Evolutionary conservation across 2,888 invertebrate species (phyloP), one percentile per base, ranked within the genome.

Genomic region (Mayetiola destructor): DNA sequence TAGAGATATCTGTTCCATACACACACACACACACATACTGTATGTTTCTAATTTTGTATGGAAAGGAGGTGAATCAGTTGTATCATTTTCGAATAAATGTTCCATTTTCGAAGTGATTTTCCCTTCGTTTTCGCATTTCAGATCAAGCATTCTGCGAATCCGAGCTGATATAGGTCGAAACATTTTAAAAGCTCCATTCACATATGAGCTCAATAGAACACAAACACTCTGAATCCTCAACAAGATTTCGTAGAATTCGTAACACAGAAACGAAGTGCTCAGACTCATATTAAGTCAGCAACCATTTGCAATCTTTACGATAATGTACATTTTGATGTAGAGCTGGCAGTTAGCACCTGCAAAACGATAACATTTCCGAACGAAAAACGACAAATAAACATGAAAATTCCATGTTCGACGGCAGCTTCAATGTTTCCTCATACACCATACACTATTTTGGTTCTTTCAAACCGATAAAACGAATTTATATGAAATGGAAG

Each of bases 331-430:
- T 53, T 30, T 55, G 55, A 21, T 36, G 55, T 55, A 36, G 21
- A 55, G 55, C 36, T 36, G 57, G 54, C 61, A 59, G 61, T 61
- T 61, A 61, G 59, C 61, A 61, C 61, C 61, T 60, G 60, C 59
- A 59, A 59, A 60, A 61, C 59, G 60, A 58, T 55, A 53, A 53
- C 53, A 61, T 57, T 57, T 56, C 30, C 58, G 59, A 59, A 58
- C 52, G 59, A 57, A 58, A n/a, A n/a, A n/a, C n/a, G n/a, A n/a
- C n/a, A n/a, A n/a, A n/a, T n/a, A n/a, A n/a, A n/a, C n/a, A n/a
- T n/a, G n/a, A n/a, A n/a, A n/a, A n/a, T n/a, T n/a, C n/a, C n/a
- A n/a, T n/a, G n/a, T n/a, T n/a, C n/a, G n/a, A 58, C 36, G 12
- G 52, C 21, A 53, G 36, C 54, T 32, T 55, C 20, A 20, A 37